Conservation (phyloP, 1,140 invertebrate species). For the Teleogryllus occipitalis region DNA sequence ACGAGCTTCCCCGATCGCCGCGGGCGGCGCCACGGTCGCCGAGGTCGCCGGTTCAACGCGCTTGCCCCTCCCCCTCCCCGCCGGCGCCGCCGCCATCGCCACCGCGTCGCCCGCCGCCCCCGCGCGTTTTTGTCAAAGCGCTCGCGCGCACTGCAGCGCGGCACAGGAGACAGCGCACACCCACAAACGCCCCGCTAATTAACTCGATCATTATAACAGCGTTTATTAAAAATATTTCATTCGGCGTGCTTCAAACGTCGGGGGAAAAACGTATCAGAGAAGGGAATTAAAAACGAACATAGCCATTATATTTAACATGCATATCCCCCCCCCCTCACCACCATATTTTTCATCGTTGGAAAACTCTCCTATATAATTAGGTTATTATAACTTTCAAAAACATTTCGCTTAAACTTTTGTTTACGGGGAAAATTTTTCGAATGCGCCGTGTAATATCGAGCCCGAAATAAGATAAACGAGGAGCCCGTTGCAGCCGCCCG, state of each 20-base stretch:
- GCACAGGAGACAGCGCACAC: not conserved
- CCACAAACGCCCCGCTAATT: not conserved
- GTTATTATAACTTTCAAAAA: slow-evolving; percentile 1
- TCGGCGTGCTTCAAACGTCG: not conserved
- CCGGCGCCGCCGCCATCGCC: too few species aligned
- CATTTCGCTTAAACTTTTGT: slow-evolving; percentile 5
- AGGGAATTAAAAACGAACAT: not conserved
- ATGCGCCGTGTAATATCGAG: not conserved
- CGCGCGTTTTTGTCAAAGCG: not conserved
- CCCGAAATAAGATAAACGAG: too few species aligned
- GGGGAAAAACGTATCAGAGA: not conserved
- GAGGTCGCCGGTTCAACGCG: too few species aligned
- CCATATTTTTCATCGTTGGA: not conserved
- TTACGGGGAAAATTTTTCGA: not conserved
- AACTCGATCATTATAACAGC: not conserved
- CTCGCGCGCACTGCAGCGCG: not conserved
- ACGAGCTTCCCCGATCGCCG: too few species aligned
- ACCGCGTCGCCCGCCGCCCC: not conserved
- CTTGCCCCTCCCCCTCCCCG: too few species aligned
- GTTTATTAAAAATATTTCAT: not conserved
- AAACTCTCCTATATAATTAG: slow-evolving; percentile 1
- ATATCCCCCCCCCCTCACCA: not conserved
- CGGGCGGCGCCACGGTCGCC: too few species aligned
- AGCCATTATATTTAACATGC: slow-evolving; percentile 1
- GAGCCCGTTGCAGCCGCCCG: too few species aligned